A percentile compares a stretch with the other conserved stretches of the same genome.
These are phyloP conservation scores for Drosophila hydei DNA, from an alignment of 1,140 invertebrate genomes.

Conservation along the genomic window DNA sequence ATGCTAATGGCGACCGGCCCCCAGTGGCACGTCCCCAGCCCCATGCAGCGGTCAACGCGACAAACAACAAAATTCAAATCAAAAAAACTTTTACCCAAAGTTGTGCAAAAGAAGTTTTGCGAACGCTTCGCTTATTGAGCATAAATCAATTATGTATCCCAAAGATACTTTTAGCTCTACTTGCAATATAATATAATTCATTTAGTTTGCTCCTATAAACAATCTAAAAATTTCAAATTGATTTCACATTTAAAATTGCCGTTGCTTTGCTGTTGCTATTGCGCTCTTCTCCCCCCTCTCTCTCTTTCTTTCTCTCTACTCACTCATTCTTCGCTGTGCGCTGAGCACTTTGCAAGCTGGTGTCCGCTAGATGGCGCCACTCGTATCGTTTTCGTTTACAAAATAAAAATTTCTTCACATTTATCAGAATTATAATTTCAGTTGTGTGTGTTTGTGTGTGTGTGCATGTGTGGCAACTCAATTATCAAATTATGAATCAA, in stretches of 20 bases:
- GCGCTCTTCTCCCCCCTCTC: background rate
- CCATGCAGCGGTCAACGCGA: background rate
- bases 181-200: conserved; percentile 46
- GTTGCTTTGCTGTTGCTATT: too few relatives aligned
- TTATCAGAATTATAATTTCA: background rate
- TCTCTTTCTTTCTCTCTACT: background rate
- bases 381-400: conserved; percentile 35
- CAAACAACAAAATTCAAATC: conserved; percentile 27
- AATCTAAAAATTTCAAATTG: conserved; percentile 3
- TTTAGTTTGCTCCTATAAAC: conserved; percentile 44
- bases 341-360: conserved; percentile 21
- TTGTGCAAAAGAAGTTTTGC: conserved; percentile 47
- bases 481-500: conserved; percentile 47
- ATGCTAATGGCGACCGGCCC: conserved; percentile 32
- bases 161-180: conserved; percentile 52
- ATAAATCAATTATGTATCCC: conserved; percentile 77
- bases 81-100: conserved; percentile 49
- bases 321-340: background rate
- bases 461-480: conserved; percentile 3
- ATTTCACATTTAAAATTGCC: conserved; percentile 8
- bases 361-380: conserved; percentile 59
- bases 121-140: conserved; percentile 56
- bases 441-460: conserved; percentile 9
- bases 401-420: conserved; percentile 7
- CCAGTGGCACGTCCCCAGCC: background rate